phyloP scores from a whole-genome alignment of 2,888 invertebrate genomes.

The Eurois occulta region DNA sequence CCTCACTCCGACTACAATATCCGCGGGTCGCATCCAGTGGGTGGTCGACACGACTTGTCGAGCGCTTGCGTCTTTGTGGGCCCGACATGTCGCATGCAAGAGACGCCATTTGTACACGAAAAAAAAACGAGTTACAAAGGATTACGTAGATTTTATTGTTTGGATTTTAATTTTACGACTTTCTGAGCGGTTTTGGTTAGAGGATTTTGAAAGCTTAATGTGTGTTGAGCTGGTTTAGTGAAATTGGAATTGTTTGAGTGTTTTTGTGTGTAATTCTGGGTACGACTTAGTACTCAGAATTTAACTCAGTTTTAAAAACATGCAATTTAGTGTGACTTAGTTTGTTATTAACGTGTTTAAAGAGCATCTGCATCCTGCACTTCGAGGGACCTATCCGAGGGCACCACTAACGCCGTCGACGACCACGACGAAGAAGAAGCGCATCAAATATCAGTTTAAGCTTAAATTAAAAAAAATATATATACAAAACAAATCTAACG shows the following conservation, averaged over 20 bases:
- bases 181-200: conserved; percentile 37
- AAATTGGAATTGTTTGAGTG: conserved; percentile 4
- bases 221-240: conserved; percentile 13
- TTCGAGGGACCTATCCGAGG: too few relatives aligned
- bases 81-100: conserved; percentile 66
- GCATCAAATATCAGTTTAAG: not conserved
- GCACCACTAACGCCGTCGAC: too few relatives aligned
- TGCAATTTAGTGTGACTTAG: not conserved
- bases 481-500: not conserved
- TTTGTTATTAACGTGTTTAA: not conserved
- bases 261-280: not conserved
- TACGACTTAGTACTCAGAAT: not conserved
- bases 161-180: conserved; percentile 53
- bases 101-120: conserved; percentile 60
- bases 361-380: too few relatives aligned
- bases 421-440: too few relatives aligned
- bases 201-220: conserved; percentile 17
- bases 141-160: conserved; percentile 63
- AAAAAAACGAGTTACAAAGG: conserved; percentile 46
- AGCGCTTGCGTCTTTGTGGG: conserved; percentile 65
- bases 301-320: not conserved
- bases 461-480: not conserved
- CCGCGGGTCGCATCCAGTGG: conserved; percentile 69
- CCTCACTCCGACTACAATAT: conserved; percentile 53
- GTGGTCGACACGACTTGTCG: conserved; percentile 73